Conservation (phyloP, 2,888 invertebrate species). For the Acanthoscelides obtectus region DNA sequence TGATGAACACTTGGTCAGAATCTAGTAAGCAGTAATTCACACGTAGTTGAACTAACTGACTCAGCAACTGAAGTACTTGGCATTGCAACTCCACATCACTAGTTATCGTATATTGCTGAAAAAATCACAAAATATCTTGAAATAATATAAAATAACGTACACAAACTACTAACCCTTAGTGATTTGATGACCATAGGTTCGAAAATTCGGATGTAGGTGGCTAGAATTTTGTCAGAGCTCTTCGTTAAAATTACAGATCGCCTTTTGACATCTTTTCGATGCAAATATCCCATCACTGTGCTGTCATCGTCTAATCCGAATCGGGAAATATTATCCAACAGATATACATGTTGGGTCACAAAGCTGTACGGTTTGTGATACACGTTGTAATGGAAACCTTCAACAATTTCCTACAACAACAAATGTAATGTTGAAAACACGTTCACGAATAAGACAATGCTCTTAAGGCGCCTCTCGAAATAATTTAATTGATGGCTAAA, state of each 20-base stretch:
- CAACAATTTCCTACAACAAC: slow-evolving; percentile 19
- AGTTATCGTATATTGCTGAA: slow-evolving; percentile 79
- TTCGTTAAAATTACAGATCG: slow-evolving; percentile 43
- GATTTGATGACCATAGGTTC: slow-evolving; percentile 94
- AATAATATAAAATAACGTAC: too few relatives aligned
- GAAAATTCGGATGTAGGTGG: slow-evolving; percentile 84
- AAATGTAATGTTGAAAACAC: too few relatives aligned
- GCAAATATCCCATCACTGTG: slow-evolving; percentile 45
- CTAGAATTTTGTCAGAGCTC: slow-evolving; percentile 56
- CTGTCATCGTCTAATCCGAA: slow-evolving; percentile 41
- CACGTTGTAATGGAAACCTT: slow-evolving; percentile 44
- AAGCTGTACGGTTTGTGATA: slow-evolving; percentile 43
- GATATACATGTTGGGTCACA: slow-evolving; percentile 35
- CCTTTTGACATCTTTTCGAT: slow-evolving; percentile 43
- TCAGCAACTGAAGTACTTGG: slow-evolving; percentile 76
- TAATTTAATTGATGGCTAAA: too few relatives aligned
- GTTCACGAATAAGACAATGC: too few relatives aligned
- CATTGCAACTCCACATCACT: slow-evolving; percentile 80
- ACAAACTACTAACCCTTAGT: slow-evolving; percentile 66
- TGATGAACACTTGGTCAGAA: slow-evolving; percentile 90
- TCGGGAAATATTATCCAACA: slow-evolving; percentile 38
- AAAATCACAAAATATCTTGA: slow-evolving; percentile 22
- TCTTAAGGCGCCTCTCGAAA: too few relatives aligned
- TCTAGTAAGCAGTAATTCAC: slow-evolving; percentile 95
- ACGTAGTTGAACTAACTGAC: slow-evolving; percentile 79